Evolutionary conservation across 2,888 invertebrate genomes (phyloP), one percentile per base, ranked within the genome.

Genomic region (Leptinotarsa tumamoca): DNA sequence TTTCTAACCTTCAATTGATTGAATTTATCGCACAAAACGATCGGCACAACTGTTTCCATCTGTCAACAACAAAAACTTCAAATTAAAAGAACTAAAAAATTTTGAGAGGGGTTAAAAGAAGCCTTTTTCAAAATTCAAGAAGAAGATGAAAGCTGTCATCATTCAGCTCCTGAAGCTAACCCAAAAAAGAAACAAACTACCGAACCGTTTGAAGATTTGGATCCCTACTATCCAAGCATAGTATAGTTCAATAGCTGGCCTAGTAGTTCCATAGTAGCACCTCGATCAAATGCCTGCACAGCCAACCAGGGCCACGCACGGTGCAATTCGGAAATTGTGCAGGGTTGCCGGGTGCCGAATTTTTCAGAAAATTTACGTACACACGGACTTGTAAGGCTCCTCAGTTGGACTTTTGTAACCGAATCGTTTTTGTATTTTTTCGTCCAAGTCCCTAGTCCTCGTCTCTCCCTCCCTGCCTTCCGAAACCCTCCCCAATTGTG

Each of bases 281-380:
- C 82, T 82, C 82, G 81, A 81, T 81, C 51, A 72, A 84, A 84
- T 85, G 88, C 87, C 88, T 87, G 88, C 88, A 88, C 88, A 88
- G 88, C 88, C 88, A 88, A 86, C 85, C 86, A 85, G 86, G 84
- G 88, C 88, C 88, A 88, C 88, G 88, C 88, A 88, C 88, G 87
- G 84, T 86, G 71, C 61, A 72, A 67, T 68, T 67, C 50, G 18
- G 52, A 83, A 82, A 84, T 85, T 83, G 87, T 86, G 86, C 86
- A 85, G 86, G 86, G 84, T 84, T 82, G 70, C 75, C 70, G 70
- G 67, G 70, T 63, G 54, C 54, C 23, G 68, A 63, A 68, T 17
- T 50, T 71, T 76, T 58, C 69, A 15, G 67, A 68, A 75, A 77
- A 77, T 70, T 78, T 74, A 77, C 78, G 70, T 75, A 73, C 76